These are phyloP conservation scores for Micoletzkya japonica DNA, from an alignment of 2,888 invertebrate genomes.

Conservation along the genomic window DNA sequence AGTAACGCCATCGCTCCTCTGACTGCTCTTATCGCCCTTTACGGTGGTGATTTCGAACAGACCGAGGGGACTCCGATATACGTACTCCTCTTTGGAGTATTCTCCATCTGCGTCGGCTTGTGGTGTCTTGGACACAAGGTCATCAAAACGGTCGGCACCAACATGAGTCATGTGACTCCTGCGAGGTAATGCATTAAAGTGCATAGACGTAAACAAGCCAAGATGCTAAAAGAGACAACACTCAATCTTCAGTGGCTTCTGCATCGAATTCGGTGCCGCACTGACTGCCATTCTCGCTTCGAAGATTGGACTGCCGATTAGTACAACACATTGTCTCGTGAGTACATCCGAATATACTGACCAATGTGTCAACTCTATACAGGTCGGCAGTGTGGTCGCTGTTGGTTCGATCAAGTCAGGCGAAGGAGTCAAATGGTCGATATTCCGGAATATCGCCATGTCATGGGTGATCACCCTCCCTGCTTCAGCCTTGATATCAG, in stretches of 20 bases:
- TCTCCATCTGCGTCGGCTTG: slow-evolving; percentile 89
- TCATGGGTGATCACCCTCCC: slow-evolving; percentile 83
- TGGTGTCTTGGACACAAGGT: slow-evolving; percentile 82
- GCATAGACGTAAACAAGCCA: not conserved
- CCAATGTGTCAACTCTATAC: not conserved
- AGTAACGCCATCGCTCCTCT: slow-evolving; percentile 95
- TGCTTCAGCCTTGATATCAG: slow-evolving; percentile 65
- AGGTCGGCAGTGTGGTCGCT: slow-evolving; percentile 85
- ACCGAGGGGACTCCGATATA: slow-evolving; percentile 84
- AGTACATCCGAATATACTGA: not conserved
- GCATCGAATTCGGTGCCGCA: slow-evolving; percentile 92
- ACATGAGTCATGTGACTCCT: slow-evolving; percentile 93
- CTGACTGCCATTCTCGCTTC: slow-evolving; percentile 92
- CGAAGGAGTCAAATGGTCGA: slow-evolving; percentile 69
- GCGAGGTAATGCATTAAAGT: slow-evolving; percentile 74
- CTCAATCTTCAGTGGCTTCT: slow-evolving; percentile 77
- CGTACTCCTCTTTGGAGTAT: slow-evolving; percentile 87
- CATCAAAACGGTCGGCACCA: slow-evolving; percentile 93
- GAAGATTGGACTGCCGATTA: slow-evolving; percentile 92
- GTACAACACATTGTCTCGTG: slow-evolving; percentile 94
- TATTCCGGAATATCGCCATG: slow-evolving; percentile 88
- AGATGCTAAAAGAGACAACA: not conserved
- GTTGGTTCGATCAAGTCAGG: slow-evolving; percentile 80
- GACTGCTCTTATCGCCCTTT: slow-evolving; percentile 89
- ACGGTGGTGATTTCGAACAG: slow-evolving; percentile 76